Conservation (phyloP, 2,113 vertebrate species). For the Myotis davidii region DNA sequence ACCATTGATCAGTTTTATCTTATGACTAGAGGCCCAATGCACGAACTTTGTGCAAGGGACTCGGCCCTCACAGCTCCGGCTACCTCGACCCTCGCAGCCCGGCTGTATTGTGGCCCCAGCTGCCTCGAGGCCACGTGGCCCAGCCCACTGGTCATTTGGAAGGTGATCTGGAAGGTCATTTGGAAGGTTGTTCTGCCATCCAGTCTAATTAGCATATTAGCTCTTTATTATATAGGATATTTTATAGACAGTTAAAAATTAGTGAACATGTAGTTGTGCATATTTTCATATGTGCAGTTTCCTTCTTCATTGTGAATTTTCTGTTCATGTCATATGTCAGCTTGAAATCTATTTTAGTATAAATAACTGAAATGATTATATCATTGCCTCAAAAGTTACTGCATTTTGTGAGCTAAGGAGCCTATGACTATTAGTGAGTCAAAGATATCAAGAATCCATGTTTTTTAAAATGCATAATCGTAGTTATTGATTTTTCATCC, state of each 20-base stretch:
- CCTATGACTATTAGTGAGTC: background rate
- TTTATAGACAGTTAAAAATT: background rate
- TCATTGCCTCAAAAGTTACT: background rate
- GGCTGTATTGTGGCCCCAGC: too few relatives aligned
- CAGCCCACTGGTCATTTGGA: too few relatives aligned
- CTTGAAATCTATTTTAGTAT: background rate
- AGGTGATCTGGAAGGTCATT: too few relatives aligned
- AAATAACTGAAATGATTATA: background rate
- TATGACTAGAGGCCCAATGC: background rate
- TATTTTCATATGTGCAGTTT: background rate
- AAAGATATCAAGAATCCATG: background rate
- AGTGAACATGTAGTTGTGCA: background rate
- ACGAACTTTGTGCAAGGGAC: too few relatives aligned
- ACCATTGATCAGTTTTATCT: background rate
- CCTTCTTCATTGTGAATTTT: background rate
- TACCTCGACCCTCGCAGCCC: too few relatives aligned
- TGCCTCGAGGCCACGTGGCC: too few relatives aligned
- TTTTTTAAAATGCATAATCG: background rate
- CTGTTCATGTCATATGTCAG: background rate
- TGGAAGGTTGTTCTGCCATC: too few relatives aligned
- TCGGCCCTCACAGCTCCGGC: too few relatives aligned
- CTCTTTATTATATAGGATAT: too few relatives aligned
- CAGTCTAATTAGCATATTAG: too few relatives aligned
- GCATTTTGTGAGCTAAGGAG: background rate
- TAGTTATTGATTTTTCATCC: background rate